phyloP scores from a whole-genome alignment of 1,140 invertebrate genomes.

The Drosophila paulistorum region DNA sequence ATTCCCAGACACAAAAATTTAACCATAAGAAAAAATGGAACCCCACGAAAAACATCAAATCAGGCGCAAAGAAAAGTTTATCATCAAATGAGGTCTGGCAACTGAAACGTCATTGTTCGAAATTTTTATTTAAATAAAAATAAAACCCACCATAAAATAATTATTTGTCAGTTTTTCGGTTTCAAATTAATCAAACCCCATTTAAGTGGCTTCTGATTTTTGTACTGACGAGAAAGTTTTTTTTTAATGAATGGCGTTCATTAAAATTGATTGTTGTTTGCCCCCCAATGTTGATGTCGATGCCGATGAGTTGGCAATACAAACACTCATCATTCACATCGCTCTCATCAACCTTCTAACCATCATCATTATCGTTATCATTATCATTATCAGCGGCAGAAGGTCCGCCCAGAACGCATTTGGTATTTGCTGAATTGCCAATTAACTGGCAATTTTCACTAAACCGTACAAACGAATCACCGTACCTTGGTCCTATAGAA shows the following conservation, averaged over 20 bases:
- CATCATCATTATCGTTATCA: constrained; percentile 6
- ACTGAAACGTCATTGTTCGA: too few relatives aligned
- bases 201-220: constrained; percentile 76
- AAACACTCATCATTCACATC: constrained; percentile 22
- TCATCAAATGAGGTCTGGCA: too few relatives aligned
- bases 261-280: constrained; percentile 81
- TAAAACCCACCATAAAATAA: background rate
- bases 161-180: constrained; percentile 50
- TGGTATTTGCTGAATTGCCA: constrained; percentile 76
- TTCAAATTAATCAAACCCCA: constrained; percentile 71
- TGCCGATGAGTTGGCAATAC: constrained; percentile 66
- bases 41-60: background rate
- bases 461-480: constrained; percentile 35
- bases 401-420: constrained; percentile 55
- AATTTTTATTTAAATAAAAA: background rate
- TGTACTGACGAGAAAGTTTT: constrained; percentile 64
- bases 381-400: constrained; percentile 19
- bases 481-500: background rate
- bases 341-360: constrained; percentile 2
- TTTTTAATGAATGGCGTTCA: constrained; percentile 80
- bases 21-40: background rate
- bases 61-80: too few relatives aligned
- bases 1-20: background rate
- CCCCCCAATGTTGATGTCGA: constrained; percentile 30
- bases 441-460: constrained; percentile 72